Base-by-base conservation (phyloP, 2,888 invertebrate species). In the Athalia circularis region DNA sequence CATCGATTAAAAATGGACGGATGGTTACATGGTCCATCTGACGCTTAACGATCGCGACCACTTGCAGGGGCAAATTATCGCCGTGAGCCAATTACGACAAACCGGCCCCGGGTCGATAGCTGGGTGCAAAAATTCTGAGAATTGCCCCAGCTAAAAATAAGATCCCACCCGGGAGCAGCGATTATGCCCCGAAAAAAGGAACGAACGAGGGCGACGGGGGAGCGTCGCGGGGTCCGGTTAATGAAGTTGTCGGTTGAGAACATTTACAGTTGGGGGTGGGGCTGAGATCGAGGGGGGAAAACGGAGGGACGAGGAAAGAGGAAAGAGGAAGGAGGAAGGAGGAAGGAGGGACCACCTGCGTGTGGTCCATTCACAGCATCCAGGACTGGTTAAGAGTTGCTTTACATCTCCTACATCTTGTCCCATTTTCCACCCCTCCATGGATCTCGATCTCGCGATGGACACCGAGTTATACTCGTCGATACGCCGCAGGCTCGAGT, bases 201-300 rank as follows among this genome's bases (percentile, higher is more conserved):
- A 79, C 52, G 78, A 84, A 83, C 82, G 76, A 79, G 79, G 81
- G 82, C 82, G 84, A 84, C 29, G 78, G 78, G 52, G 81, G 78
- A 45, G 74, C 62, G 64, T 70, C 78, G 78, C 84, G 85, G 82
- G 82, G 83, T 80, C 80, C 83, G 86, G 87, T 89, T 90, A 89
- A 90, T 90, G 87, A 90, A 90, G 90, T 89, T 89, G 90, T 90
- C 88, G 87, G 88, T 88, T 88, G 85, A 88, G 86, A 87, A 88
- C 87, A 88, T 89, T 89, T 88, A 89, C 89, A 88, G 89, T 89
- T 89, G 89, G 88, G 86, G 75, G 75, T 75, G 75, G 64, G 75
- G 75, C 75, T 72, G 13, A 6, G 75, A 52, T 48, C 62, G 29
- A 29, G 52, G 50, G 70, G 57, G 59, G 59, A 47, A 72, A 72